Evolutionary conservation across 2,113 vertebrate species (phyloP).

Genomic region (Hydrochoerus hydrochaeris): DNA sequence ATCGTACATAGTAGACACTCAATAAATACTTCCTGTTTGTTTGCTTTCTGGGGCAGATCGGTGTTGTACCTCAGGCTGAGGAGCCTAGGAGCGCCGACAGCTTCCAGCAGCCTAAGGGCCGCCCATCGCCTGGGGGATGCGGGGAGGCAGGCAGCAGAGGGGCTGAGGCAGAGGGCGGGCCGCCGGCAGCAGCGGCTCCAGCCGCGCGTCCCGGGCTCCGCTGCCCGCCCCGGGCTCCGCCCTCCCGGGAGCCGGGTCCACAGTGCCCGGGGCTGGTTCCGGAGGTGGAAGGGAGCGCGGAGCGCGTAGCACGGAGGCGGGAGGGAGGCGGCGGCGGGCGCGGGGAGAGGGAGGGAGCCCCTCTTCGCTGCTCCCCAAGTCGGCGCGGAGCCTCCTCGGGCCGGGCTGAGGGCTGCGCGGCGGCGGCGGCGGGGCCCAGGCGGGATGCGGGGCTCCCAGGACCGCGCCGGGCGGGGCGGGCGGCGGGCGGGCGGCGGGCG

Average conservation of each 20-base stretch:
- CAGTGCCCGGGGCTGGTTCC: constrained; percentile 72
- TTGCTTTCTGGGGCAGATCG: constrained; percentile 34
- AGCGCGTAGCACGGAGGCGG: constrained; percentile 60
- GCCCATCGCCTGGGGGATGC: background rate
- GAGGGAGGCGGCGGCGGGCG: constrained; percentile 54
- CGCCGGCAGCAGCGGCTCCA: constrained; percentile 17
- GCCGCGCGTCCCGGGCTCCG: constrained; percentile 56
- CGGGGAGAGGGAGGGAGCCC: constrained; percentile 2
- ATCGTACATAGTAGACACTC: constrained; percentile 39
- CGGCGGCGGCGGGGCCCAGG: constrained; percentile 58
- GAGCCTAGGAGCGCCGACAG: constrained; percentile 19
- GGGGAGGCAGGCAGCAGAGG: background rate
- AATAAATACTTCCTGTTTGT: constrained; percentile 39
- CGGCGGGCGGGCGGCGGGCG: constrained; percentile 50
- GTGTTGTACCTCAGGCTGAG: constrained; percentile 56
- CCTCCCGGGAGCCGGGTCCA: constrained; percentile 70
- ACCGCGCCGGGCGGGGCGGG: constrained; percentile 61
- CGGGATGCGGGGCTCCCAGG: constrained; percentile 71
- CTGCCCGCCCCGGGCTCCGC: constrained; percentile 56
- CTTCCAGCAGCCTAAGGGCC: constrained; percentile 32
- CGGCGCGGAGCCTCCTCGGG: constrained; percentile 68
- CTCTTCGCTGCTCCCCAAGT: constrained; percentile 58
- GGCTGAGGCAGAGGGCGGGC: background rate
- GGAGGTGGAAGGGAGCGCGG: constrained; percentile 67
- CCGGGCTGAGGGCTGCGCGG: constrained; percentile 53